Evolutionary conservation across 37 sponge, comb jelly and placozoan species (phyloP).

Genomic region (Ephydatia muelleri): DNA sequence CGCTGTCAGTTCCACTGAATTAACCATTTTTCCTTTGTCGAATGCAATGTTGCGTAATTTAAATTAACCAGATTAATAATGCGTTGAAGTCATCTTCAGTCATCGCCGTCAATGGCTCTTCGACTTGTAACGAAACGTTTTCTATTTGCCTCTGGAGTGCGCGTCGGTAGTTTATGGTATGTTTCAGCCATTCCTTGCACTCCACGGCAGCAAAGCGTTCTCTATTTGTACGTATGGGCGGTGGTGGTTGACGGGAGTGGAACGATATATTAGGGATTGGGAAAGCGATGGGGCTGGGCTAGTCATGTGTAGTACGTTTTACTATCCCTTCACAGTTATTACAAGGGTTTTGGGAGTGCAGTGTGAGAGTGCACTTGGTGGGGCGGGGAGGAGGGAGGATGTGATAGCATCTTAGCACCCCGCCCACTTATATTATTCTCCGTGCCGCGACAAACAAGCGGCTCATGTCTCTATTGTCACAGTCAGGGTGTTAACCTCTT

Average conservation of each 20-base stretch:
- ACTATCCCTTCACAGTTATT: neutral
- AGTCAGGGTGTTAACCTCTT: neutral
- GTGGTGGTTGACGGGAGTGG: too few species aligned
- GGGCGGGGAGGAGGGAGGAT: neutral
- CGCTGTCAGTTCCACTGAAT: constrained; percentile 57
- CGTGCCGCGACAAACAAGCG: too few species aligned
- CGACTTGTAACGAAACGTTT: neutral
- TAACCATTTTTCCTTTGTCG: neutral
- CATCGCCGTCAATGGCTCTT: neutral
- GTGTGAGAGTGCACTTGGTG: neutral
- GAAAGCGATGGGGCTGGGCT: neutral
- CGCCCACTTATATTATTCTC: neutral
- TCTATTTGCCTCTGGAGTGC: neutral
- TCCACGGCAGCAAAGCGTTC: too few species aligned
- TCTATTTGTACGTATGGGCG: too few species aligned
- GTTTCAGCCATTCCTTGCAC: neutral
- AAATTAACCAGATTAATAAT: too few species aligned
- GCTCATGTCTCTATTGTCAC: neutral
- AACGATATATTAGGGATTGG: neutral
- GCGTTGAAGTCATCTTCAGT: too few species aligned
- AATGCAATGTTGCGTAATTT: neutral
- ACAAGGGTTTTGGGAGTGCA: neutral
- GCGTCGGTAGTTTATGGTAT: neutral
- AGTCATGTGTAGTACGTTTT: neutral
- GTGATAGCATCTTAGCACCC: neutral